Evolutionary conservation across 2,797 vertebrate species (phyloP).

Genomic region (Sebastes variabilis): DNA sequence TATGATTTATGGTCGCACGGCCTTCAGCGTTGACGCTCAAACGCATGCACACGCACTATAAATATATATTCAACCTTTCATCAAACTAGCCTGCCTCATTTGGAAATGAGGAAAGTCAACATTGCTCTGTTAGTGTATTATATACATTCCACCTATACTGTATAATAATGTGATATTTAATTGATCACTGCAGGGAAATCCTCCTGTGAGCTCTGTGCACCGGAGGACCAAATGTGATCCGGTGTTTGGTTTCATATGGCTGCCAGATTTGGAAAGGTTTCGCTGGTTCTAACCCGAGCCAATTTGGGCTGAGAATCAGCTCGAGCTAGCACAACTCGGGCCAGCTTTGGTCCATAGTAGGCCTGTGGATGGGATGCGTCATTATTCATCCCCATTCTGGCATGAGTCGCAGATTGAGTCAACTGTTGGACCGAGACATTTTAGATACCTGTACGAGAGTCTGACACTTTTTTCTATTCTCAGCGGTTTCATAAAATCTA

Average conservation of each 20-base stretch:
- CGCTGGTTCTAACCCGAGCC: neutral
- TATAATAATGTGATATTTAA: constrained; percentile 12
- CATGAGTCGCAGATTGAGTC: neutral
- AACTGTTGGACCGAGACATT: neutral
- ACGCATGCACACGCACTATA: constrained; percentile 20
- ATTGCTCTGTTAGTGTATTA: neutral
- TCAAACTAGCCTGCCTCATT: constrained; percentile 3
- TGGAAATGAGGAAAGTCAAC: constrained; percentile 25
- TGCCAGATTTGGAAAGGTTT: constrained; percentile 31
- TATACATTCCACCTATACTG: neutral
- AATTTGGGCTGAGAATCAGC: constrained; percentile 3
- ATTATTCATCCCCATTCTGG: constrained; percentile 39
- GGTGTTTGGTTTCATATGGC: constrained; percentile 9
- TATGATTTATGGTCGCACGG: constrained; percentile 62
- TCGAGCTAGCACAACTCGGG: neutral
- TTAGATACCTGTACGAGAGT: neutral
- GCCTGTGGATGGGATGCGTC: constrained; percentile 10
- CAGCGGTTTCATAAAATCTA: neutral
- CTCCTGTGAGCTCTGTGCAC: neutral
- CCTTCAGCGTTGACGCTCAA: constrained; percentile 46
- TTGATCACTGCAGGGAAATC: constrained; percentile 16
- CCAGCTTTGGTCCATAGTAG: neutral
- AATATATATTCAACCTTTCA: constrained; percentile 34
- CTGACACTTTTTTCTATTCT: neutral
- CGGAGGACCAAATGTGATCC: constrained; percentile 25